Evolutionary conservation across 2,113 vertebrate species (phyloP).

Genomic region (Connochaetes taurinus): DNA sequence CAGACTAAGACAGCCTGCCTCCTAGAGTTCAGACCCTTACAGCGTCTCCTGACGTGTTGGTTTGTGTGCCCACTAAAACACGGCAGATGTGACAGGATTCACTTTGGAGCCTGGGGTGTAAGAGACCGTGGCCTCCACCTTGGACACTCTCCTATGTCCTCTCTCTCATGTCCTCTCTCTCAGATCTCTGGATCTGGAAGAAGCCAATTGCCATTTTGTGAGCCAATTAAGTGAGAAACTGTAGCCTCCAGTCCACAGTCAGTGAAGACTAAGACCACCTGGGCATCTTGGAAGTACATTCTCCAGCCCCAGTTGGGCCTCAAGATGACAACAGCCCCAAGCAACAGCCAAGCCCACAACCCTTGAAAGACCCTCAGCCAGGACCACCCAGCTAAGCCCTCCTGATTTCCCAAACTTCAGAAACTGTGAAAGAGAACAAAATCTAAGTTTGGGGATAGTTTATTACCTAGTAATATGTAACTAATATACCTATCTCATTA

Average conservation of each 20-base stretch:
- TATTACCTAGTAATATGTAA: not conserved
- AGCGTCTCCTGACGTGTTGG: rapidly evolving
- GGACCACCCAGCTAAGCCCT: not conserved
- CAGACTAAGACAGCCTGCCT: not conserved
- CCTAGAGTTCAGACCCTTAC: not conserved
- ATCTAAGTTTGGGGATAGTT: not conserved
- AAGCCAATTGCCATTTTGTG: not conserved
- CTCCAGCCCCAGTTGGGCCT: not conserved
- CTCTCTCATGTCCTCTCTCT: not conserved
- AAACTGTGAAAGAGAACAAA: not conserved
- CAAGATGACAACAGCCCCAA: not conserved
- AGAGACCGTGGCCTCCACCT: not conserved
- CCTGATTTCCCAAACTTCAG: not conserved
- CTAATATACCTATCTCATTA: not conserved
- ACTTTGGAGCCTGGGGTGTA: too few species aligned
- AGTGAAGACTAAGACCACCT: not conserved
- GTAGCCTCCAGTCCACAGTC: not conserved
- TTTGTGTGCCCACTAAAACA: not conserved
- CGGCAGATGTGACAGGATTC: not conserved
- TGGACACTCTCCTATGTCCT: not conserved
- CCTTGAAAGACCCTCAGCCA: not conserved
- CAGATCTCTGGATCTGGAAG: not conserved
- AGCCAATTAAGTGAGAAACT: not conserved
- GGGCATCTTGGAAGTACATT: not conserved
- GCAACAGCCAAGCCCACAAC: not conserved